Conservation (phyloP, 2,888 invertebrate genomes). For the Luperina nickerlii region DNA sequence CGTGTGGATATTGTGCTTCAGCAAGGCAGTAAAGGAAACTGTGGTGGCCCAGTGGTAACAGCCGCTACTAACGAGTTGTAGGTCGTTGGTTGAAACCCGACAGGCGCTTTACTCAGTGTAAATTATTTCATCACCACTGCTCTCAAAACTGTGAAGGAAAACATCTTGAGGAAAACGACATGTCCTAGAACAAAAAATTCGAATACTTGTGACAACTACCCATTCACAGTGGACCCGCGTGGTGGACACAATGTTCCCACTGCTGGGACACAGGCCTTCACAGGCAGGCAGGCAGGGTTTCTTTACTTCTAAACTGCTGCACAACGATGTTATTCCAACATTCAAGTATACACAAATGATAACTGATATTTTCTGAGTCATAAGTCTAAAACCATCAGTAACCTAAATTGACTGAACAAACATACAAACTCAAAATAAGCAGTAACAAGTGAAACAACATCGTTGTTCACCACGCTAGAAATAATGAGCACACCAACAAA, state of each 20-base stretch:
- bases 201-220: not conserved
- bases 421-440: slow-evolving; percentile 10
- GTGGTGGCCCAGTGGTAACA: not conserved
- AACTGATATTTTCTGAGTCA: not conserved
- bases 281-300: no score
- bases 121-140: no score
- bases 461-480: slow-evolving; percentile 1
- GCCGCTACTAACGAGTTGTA: no score
- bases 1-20: not conserved
- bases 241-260: no score
- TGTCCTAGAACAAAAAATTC: no score
- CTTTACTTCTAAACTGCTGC: not conserved
- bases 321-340: not conserved
- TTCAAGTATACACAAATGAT: not conserved
- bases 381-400: not conserved
- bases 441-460: slow-evolving; percentile 12
- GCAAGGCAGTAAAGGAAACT: not conserved
- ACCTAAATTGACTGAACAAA: not conserved
- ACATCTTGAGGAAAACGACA: no score
- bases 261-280: no score
- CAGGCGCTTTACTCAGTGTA: no score
- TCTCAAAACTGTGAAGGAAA: no score
- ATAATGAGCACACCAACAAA: slow-evolving; percentile 29
- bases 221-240: not conserved
- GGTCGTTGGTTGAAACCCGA: no score